These are phyloP conservation scores for Cephalotes varians DNA, from an alignment of 2,888 invertebrate species.

Conservation along the genomic window DNA sequence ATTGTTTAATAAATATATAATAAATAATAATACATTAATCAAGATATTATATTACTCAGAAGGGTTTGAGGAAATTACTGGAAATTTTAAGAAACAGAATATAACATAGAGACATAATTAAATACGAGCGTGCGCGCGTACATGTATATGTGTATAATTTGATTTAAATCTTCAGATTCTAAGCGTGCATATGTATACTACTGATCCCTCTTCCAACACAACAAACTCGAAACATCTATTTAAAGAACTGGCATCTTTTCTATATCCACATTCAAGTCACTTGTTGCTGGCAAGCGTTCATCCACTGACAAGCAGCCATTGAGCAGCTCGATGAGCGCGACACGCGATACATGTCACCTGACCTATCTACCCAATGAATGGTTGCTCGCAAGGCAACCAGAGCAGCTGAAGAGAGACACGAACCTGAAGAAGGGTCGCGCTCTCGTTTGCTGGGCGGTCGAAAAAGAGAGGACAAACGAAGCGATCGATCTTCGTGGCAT, in stretches of 20 bases:
- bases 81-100: background rate
- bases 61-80: background rate
- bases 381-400: slow-evolving; percentile 53
- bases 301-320: slow-evolving; percentile 51
- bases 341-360: slow-evolving; percentile 69
- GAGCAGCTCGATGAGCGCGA: slow-evolving; percentile 47
- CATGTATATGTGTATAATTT: no score
- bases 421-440: slow-evolving; percentile 56
- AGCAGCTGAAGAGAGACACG: slow-evolving; percentile 39
- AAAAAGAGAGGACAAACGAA: slow-evolving; percentile 39
- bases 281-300: slow-evolving; percentile 48
- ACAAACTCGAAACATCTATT: slow-evolving; percentile 17
- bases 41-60: background rate
- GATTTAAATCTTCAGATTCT: background rate
- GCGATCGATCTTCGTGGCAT: slow-evolving; percentile 55
- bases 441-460: slow-evolving; percentile 59
- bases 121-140: background rate
- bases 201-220: background rate
- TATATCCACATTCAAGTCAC: slow-evolving; percentile 38
- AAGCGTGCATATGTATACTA: background rate
- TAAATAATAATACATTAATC: background rate
- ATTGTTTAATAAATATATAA: background rate
- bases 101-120: background rate
- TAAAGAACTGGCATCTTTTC: slow-evolving; percentile 15
- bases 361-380: slow-evolving; percentile 63